Evolutionary conservation across 1,140 invertebrate species (phyloP).

Genomic region (Platyura marginata): DNA sequence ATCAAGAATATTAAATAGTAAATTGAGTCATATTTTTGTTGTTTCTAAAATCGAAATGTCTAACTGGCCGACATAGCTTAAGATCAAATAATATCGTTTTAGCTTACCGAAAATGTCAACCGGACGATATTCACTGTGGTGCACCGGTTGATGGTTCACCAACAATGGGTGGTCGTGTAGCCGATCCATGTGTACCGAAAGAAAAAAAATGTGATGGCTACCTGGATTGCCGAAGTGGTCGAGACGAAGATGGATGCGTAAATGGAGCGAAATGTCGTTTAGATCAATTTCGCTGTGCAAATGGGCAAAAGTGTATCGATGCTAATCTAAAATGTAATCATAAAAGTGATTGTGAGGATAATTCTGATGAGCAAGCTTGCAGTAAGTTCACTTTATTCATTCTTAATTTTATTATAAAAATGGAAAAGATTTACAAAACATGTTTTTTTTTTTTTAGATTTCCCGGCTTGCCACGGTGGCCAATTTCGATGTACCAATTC

Average conservation of each 20-base stretch:
- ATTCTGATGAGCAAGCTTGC: slow-evolving; percentile 72
- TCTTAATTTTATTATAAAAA: background rate
- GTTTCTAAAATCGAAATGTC: too few relatives aligned
- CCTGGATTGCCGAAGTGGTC: slow-evolving; percentile 66
- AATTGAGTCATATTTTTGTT: too few relatives aligned
- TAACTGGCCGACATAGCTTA: background rate
- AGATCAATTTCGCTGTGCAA: slow-evolving; percentile 77
- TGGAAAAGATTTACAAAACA: background rate
- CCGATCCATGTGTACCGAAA: slow-evolving; percentile 65
- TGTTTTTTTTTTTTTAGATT: slow-evolving; percentile 45
- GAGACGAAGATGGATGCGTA: slow-evolving; percentile 63
- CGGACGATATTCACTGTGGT: slow-evolving; percentile 66
- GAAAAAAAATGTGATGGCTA: slow-evolving; percentile 82
- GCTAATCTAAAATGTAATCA: slow-evolving; percentile 68
- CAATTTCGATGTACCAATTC: slow-evolving; percentile 90
- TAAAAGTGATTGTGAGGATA: slow-evolving; percentile 74
- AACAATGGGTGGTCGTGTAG: slow-evolving; percentile 23
- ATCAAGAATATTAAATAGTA: too few relatives aligned
- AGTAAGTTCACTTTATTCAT: slow-evolving; percentile 47
- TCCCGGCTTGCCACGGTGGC: slow-evolving; percentile 71
- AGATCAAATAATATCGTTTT: slow-evolving; percentile 3
- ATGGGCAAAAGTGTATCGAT: slow-evolving; percentile 69
- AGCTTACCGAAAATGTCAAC: slow-evolving; percentile 73
- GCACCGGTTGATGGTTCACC: slow-evolving; percentile 25
- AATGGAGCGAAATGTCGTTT: slow-evolving; percentile 51